Evolutionary conservation across 2,113 vertebrate genomes (phyloP).

Genomic region (Ibidorhyncha struthersii): DNA sequence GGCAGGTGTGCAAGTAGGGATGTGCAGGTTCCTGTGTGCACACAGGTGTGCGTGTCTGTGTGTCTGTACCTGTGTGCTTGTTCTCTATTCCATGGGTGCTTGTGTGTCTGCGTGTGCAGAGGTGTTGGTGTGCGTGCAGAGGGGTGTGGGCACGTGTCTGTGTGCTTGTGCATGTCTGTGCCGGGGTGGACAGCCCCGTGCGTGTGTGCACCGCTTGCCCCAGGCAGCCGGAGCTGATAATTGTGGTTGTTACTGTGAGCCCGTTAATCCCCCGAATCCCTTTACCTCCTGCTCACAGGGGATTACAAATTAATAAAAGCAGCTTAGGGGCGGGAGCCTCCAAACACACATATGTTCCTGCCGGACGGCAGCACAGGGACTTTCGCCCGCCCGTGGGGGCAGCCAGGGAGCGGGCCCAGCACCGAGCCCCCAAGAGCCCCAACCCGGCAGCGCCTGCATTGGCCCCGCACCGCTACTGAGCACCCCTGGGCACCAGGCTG

Average conservation of each 20-base stretch:
- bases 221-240: constrained; percentile 52
- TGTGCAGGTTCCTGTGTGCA: fast-evolving
- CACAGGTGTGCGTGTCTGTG: fast-evolving
- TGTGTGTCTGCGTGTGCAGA: fast-evolving
- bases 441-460: fast-evolving
- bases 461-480: fast-evolving
- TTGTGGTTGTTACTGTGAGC: constrained; percentile 71
- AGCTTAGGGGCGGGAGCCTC: constrained; percentile 54
- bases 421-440: fast-evolving
- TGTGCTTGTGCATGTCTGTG: neutral
- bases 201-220: neutral
- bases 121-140: fast-evolving
- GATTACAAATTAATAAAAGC: constrained; percentile 74
- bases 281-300: constrained; percentile 66
- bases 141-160: neutral
- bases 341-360: constrained; percentile 46
- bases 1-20: fast-evolving
- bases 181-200: neutral
- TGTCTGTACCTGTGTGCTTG: fast-evolving
- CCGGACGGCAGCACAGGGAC: neutral
- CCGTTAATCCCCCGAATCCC: constrained; percentile 67
- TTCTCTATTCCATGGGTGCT: fast-evolving
- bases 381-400: neutral
- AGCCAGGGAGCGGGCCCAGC: neutral
- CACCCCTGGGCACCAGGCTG: neutral